Conservation (phyloP, 2,888 invertebrate species). For the Drosophila barbarae region DNA sequence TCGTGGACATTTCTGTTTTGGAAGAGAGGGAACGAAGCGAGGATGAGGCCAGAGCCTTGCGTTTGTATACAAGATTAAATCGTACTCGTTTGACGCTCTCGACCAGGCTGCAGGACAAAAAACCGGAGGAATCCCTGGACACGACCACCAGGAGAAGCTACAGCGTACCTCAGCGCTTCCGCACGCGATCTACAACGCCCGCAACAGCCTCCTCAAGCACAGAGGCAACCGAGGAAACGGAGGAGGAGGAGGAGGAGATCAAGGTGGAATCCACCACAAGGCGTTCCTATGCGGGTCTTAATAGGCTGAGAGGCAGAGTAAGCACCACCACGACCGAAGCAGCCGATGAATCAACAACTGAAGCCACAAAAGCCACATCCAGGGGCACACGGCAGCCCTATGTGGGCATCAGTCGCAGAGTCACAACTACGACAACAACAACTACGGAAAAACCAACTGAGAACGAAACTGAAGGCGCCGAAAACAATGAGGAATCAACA, state of each 20-base stretch:
- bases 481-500: conserved; percentile 9
- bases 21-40: conserved; percentile 25
- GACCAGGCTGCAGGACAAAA: conserved; percentile 5
- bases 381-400: conserved; percentile 22
- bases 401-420: conserved; percentile 24
- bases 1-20: conserved; percentile 43
- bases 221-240: background rate
- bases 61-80: conserved; percentile 45
- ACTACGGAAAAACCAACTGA: conserved; percentile 12
- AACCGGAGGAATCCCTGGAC: conserved; percentile 7
- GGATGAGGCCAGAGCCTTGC: conserved; percentile 44
- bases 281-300: conserved; percentile 35
- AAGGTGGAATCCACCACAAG: conserved; percentile 36
- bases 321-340: conserved; percentile 7
- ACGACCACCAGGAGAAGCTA: conserved; percentile 28
- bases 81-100: conserved; percentile 34
- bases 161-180: conserved; percentile 35
- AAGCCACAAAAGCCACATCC: conserved; percentile 1
- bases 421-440: conserved; percentile 6
- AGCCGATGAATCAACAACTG: conserved; percentile 9
- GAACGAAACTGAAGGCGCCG: background rate
- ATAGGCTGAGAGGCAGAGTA: conserved; percentile 31
- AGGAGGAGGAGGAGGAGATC: conserved; percentile 9
- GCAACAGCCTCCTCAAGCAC: conserved; percentile 6
- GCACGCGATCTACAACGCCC: conserved; percentile 30